Evolutionary conservation across 2,113 vertebrate species (phyloP).

Genomic region (Jaculus jaculus): DNA sequence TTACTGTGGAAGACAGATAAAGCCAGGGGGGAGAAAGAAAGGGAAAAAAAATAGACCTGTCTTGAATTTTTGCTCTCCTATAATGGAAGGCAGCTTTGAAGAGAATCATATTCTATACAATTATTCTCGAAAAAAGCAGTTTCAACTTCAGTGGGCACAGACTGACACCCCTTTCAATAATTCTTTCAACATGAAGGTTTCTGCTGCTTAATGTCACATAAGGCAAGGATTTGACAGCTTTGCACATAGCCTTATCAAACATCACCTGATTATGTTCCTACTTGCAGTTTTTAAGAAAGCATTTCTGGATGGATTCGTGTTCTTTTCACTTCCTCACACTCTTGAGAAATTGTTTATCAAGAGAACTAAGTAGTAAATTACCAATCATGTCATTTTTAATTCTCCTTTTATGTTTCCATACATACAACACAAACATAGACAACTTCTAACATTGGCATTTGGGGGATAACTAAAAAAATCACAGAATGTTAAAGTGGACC

Average conservation of each 20-base stretch:
- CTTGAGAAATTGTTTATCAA: neutral
- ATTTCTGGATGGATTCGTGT: constrained; percentile 34
- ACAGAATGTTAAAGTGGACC: neutral
- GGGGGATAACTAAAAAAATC: neutral
- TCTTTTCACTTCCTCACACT: constrained; percentile 33
- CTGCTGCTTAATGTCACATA: constrained; percentile 59
- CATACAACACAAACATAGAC: neutral
- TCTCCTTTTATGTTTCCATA: neutral
- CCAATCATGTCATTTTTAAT: constrained; percentile 25
- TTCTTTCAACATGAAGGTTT: constrained; percentile 55
- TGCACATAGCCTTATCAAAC: constrained; percentile 51
- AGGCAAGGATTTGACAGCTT: constrained; percentile 67
- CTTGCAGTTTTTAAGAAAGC: constrained; percentile 33
- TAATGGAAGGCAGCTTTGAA: constrained; percentile 48
- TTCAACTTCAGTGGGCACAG: constrained; percentile 60
- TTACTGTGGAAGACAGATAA: constrained; percentile 48
- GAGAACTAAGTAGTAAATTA: constrained; percentile 12
- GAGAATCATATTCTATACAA: constrained; percentile 43
- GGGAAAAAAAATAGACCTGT: neutral
- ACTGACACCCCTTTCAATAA: constrained; percentile 47
- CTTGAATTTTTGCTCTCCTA: constrained; percentile 59
- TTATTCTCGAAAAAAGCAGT: constrained; percentile 58
- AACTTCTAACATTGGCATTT: neutral
- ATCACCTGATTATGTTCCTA: constrained; percentile 23
- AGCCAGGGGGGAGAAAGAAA: fast-evolving